Conservation (phyloP, 1,140 invertebrate species). For the Eriosoma lanigerum region DNA sequence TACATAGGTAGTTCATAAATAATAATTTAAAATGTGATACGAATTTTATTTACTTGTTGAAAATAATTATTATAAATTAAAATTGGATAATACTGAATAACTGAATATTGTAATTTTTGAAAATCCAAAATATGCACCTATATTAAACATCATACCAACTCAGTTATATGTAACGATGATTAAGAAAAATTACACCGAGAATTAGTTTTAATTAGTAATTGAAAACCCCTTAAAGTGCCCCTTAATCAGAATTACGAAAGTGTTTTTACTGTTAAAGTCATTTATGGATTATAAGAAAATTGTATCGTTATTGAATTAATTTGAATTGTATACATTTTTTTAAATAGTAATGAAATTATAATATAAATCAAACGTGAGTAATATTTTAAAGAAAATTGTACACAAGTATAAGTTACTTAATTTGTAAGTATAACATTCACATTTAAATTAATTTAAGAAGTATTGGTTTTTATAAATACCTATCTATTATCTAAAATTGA, state of each 20-base stretch:
- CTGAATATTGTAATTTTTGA: background rate
- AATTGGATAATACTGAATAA: too few species aligned
- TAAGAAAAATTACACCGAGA: background rate
- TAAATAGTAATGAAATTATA: too few species aligned
- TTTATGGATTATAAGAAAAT: background rate
- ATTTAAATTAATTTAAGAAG: too few species aligned
- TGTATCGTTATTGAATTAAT: background rate
- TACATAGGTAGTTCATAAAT: background rate
- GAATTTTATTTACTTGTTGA: background rate
- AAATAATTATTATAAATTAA: too few species aligned
- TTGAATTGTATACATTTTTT: too few species aligned
- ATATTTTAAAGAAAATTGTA: too few species aligned
- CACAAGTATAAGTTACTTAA: too few species aligned
- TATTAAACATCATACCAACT: background rate
- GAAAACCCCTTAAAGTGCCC: background rate
- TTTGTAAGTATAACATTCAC: too few species aligned
- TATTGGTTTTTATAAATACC: too few species aligned
- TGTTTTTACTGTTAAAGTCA: constrained; percentile 9
- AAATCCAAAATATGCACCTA: background rate
- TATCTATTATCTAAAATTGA: too few species aligned
- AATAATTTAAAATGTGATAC: background rate
- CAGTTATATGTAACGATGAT: background rate
- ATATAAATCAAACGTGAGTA: too few species aligned
- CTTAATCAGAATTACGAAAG: background rate
- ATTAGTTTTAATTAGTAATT: background rate